phyloP scores from a whole-genome alignment of 2,888 invertebrate species.

The Digitonthophagus gazella region DNA sequence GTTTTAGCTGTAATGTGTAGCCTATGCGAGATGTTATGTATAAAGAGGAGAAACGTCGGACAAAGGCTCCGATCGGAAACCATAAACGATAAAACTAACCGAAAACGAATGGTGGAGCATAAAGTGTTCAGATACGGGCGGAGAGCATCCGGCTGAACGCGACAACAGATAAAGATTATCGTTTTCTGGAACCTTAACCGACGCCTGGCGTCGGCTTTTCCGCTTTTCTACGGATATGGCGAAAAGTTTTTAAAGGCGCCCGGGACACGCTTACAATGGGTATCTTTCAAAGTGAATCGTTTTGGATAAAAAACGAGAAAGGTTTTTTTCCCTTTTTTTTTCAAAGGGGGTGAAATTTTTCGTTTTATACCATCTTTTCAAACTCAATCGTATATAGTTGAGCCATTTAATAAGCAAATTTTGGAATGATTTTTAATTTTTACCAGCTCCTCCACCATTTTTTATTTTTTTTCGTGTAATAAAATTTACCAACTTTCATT shows the following conservation, averaged over 20 bases:
- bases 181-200: slow-evolving; percentile 18
- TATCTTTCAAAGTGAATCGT: background rate
- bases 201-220: slow-evolving; percentile 15
- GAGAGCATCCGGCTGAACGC: slow-evolving; percentile 37
- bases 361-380: too few species aligned
- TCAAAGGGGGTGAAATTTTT: too few species aligned
- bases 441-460: too few species aligned
- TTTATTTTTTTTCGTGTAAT: too few species aligned
- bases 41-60: slow-evolving; percentile 37
- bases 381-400: too few species aligned
- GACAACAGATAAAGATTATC: slow-evolving; percentile 47
- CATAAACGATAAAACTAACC: slow-evolving; percentile 50
- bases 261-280: background rate
- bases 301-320: too few species aligned
- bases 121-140: slow-evolving; percentile 39
- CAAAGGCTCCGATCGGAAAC: slow-evolving; percentile 48
- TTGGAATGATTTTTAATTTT: too few species aligned
- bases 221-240: slow-evolving; percentile 6
- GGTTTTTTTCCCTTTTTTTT: too few species aligned
- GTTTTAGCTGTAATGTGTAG: too few species aligned
- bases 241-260: background rate
- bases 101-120: slow-evolving; percentile 43
- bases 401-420: too few species aligned
- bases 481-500: too few species aligned
- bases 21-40: too few species aligned